A percentile compares a stretch with the other conserved stretches of the same genome.
Evolutionary conservation across 2,797 vertebrate species (phyloP).

Genomic region (Manis pentadactyla): DNA sequence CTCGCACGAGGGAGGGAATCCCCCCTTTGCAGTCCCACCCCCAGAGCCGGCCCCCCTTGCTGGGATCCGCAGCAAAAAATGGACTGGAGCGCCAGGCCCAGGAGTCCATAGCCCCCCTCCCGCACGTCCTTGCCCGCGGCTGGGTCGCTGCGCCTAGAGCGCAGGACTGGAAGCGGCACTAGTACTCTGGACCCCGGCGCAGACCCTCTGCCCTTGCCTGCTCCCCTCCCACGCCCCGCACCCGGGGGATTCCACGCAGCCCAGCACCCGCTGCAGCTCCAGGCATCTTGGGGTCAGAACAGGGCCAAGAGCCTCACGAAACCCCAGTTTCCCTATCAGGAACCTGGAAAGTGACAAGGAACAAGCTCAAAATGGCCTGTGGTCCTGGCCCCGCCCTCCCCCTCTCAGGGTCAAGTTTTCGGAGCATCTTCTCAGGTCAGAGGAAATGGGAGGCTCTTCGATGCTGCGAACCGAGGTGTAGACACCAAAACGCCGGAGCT

Average conservation of each 20-base stretch:
- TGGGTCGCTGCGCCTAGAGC: neutral
- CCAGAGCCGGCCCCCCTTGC: slow-evolving; percentile 75
- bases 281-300: neutral
- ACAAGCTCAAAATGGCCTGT: neutral
- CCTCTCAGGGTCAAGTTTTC: slow-evolving; percentile 18
- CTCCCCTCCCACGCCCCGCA: neutral
- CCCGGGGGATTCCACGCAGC: neutral
- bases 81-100: slow-evolving; percentile 87
- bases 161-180: neutral
- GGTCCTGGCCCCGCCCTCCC: slow-evolving; percentile 18
- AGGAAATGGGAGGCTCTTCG: neutral
- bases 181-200: neutral
- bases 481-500: neutral
- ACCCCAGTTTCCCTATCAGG: slow-evolving; percentile 30
- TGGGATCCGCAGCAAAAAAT: slow-evolving; percentile 88
- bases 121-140: slow-evolving; percentile 7
- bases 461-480: neutral
- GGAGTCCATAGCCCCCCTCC: slow-evolving; percentile 82
- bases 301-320: neutral
- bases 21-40: slow-evolving; percentile 76
- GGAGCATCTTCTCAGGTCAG: neutral
- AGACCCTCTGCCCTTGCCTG: neutral
- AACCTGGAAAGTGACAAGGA: slow-evolving; percentile 5
- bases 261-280: neutral
- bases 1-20: slow-evolving; percentile 81